Conservation (phyloP, 1,140 invertebrate species). For the Augochlora pura region DNA sequence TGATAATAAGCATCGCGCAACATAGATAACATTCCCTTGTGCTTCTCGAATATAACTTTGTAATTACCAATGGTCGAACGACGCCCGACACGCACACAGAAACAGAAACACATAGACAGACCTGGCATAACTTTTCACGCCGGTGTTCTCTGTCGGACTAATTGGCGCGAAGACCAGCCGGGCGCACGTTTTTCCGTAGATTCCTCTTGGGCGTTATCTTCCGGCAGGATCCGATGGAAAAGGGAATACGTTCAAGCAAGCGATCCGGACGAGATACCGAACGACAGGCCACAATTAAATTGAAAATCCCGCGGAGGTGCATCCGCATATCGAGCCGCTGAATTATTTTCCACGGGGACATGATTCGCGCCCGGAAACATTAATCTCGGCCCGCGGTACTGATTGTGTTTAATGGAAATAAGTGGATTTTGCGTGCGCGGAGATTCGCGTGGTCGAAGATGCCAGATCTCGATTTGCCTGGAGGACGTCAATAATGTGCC, state of each 20-base stretch:
- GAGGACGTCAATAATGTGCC: too few relatives aligned
- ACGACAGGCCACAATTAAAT: slow-evolving; percentile 16
- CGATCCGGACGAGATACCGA: not conserved
- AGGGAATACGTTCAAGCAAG: slow-evolving; percentile 8
- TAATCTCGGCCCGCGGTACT: not conserved
- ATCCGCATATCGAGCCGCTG: not conserved
- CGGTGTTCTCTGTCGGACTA: not conserved
- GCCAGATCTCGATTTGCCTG: not conserved
- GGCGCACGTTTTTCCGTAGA: not conserved
- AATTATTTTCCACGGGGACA: not conserved
- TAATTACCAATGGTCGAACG: slow-evolving; percentile 23
- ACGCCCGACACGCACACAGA: too few relatives aligned
- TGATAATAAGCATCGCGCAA: slow-evolving; percentile 6
- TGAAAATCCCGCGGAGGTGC: not conserved
- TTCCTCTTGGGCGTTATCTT: not conserved
- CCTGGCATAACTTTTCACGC: not conserved
- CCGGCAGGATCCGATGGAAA: not conserved
- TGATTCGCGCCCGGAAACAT: not conserved
- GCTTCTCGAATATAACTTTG: not conserved
- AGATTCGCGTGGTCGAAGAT: not conserved
- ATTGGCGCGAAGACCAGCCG: not conserved
- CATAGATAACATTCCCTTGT: not conserved
- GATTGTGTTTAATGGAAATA: not conserved
- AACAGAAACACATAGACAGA: too few relatives aligned
- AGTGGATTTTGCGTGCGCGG: not conserved